Conservation (phyloP, 2,888 invertebrate species). For the Magallana nippona region DNA sequence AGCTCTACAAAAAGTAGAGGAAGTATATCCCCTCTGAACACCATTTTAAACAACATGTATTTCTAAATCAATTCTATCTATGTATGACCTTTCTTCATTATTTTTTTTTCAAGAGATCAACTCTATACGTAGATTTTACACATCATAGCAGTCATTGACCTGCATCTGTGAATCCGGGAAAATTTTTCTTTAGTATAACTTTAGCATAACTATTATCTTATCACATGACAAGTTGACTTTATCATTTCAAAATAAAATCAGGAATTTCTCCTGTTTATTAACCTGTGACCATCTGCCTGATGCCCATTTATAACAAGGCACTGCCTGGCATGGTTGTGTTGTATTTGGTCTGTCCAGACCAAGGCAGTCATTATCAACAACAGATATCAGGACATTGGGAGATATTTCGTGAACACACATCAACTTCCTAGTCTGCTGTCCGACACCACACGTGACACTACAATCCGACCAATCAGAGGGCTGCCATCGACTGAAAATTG, state of each 20-base stretch:
- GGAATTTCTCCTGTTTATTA: not conserved
- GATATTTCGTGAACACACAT: constrained; percentile 86
- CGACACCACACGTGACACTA: constrained; percentile 88
- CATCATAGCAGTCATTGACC: no score
- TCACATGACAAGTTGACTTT: no score
- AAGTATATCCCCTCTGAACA: no score
- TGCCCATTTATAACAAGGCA: constrained; percentile 81
- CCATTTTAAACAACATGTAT: no score
- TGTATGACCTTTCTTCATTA: no score
- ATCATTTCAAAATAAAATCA: not conserved
- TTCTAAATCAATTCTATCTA: no score
- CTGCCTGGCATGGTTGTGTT: constrained; percentile 66
- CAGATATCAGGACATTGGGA: constrained; percentile 82
- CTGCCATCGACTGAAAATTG: constrained; percentile 44
- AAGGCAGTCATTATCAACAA: constrained; percentile 85
- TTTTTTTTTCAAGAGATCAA: no score
- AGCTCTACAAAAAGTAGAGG: no score
- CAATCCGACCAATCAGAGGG: constrained; percentile 81
- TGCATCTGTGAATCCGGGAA: no score
- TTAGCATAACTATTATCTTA: no score
- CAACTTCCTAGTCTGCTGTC: constrained; percentile 86
- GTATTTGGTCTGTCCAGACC: constrained; percentile 80
- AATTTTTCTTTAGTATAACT: no score
- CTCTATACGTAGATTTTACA: no score
- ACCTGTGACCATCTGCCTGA: constrained; percentile 83